phyloP scores from a whole-genome alignment of 2,113 vertebrate genomes.

The Egretta garzetta region DNA sequence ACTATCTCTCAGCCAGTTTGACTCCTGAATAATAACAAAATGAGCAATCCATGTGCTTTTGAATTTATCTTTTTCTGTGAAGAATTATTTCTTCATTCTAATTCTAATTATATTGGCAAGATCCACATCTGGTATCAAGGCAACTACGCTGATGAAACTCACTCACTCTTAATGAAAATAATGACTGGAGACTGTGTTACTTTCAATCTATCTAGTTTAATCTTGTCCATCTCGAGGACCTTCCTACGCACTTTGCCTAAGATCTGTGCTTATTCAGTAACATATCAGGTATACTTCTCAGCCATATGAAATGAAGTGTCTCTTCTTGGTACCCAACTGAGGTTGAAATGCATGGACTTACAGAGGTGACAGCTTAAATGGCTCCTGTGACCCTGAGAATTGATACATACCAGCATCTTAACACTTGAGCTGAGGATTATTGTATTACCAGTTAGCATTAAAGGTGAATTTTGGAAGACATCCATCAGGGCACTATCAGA shows the following conservation, averaged over 20 bases:
- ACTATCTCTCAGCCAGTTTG: not conserved
- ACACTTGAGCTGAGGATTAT: not conserved
- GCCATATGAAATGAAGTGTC: not conserved
- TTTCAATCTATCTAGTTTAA: not conserved
- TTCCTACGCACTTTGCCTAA: not conserved
- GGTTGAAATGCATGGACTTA: not conserved
- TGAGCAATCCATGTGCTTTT: not conserved
- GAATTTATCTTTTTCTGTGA: not conserved
- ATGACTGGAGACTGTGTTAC: not conserved
- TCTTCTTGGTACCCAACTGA: not conserved
- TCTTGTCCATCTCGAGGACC: not conserved
- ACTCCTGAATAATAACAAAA: not conserved
- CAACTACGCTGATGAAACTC: not conserved
- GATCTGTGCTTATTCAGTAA: not conserved
- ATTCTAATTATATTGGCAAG: not conserved
- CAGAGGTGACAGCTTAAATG: not conserved
- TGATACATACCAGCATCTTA: not conserved
- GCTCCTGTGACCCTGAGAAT: not conserved
- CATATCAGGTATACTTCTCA: not conserved
- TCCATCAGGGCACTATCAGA: not conserved
- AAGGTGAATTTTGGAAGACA: not conserved
- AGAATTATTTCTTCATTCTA: slow-evolving; percentile 3
- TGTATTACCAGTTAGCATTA: not conserved
- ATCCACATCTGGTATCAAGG: not conserved
- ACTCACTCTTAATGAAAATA: not conserved